phyloP scores from a whole-genome alignment of 2,888 invertebrate species.

The Agrochola macilenta region DNA sequence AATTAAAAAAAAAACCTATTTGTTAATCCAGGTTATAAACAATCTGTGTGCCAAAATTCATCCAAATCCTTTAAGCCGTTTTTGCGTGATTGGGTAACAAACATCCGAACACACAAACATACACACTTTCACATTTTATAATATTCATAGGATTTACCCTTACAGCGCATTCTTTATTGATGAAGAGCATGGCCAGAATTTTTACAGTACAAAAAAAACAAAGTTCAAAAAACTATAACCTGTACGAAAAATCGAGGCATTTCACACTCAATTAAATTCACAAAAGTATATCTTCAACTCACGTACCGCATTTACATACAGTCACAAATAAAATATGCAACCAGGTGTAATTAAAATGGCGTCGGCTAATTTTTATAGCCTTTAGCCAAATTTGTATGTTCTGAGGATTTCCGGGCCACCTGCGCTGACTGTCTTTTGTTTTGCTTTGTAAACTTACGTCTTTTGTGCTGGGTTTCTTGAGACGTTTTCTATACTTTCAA shows the following conservation, averaged over 20 bases:
- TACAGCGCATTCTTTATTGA: no score
- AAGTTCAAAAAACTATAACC: neutral
- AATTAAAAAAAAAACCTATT: no score
- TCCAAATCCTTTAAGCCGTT: no score
- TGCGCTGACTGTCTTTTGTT: slow-evolving; percentile 60
- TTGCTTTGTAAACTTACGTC: slow-evolving; percentile 22
- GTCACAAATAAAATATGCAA: slow-evolving; percentile 42
- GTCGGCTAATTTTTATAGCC: slow-evolving; percentile 69
- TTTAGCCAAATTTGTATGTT: slow-evolving; percentile 69
- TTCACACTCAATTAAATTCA: no score
- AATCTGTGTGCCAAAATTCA: no score
- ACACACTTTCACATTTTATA: no score
- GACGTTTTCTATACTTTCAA: neutral
- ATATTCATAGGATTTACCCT: no score
- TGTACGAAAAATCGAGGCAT: neutral
- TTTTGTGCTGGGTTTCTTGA: slow-evolving; percentile 22
- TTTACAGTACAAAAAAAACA: neutral
- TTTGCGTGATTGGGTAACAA: no score
- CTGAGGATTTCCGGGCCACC: slow-evolving; percentile 71
- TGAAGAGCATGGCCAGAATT: no score
- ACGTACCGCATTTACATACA: neutral
- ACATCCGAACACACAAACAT: no score
- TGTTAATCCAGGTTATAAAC: no score
- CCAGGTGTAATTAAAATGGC: slow-evolving; percentile 50
- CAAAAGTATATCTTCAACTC: slow-evolving; percentile 2